A percentile compares a stretch with the other conserved stretches of the same genome.
phyloP scores from a whole-genome alignment of 2,797 vertebrate genomes.

The Sphenodon punctatus region DNA sequence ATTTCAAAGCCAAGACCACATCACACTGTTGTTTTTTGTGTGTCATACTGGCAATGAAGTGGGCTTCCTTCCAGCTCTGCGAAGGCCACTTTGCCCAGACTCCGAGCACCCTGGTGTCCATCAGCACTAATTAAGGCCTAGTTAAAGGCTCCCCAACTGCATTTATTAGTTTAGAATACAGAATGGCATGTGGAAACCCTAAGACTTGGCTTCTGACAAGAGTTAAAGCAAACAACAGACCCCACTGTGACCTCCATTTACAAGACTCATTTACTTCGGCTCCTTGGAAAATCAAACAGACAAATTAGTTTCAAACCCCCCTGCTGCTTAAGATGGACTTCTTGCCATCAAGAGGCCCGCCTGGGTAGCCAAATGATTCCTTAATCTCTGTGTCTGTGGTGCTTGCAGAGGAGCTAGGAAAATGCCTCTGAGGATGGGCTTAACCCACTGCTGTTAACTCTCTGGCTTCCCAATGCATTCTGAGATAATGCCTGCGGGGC shows the following conservation, averaged over 20 bases:
- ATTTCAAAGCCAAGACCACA: conserved; percentile 37
- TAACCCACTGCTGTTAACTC: neutral
- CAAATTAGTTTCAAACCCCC: conserved; percentile 60
- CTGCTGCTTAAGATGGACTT: conserved; percentile 53
- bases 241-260: conserved; percentile 66
- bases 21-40: conserved; percentile 51
- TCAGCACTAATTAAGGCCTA: conserved; percentile 62
- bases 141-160: conserved; percentile 57
- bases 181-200: conserved; percentile 36
- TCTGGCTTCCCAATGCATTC: neutral
- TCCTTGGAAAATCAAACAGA: conserved; percentile 59
- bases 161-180: conserved; percentile 42
- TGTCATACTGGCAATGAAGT: conserved; percentile 45
- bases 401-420: neutral
- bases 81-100: conserved; percentile 36
- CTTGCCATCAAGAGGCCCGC: conserved; percentile 30
- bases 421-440: neutral
- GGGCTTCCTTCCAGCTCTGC: conserved; percentile 45
- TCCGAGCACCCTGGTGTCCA: conserved; percentile 59
- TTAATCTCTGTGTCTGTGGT: conserved; percentile 21
- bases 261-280: conserved; percentile 54
- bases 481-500: neutral
- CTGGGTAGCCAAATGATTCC: conserved; percentile 3
- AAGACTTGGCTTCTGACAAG: conserved; percentile 49
- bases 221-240: conserved; percentile 52